Percentiles rank a stretch among this genome's conserved stretches.
phyloP scores from a whole-genome alignment of 2,797 vertebrate genomes.

The Pseudochirops cupreus region DNA sequence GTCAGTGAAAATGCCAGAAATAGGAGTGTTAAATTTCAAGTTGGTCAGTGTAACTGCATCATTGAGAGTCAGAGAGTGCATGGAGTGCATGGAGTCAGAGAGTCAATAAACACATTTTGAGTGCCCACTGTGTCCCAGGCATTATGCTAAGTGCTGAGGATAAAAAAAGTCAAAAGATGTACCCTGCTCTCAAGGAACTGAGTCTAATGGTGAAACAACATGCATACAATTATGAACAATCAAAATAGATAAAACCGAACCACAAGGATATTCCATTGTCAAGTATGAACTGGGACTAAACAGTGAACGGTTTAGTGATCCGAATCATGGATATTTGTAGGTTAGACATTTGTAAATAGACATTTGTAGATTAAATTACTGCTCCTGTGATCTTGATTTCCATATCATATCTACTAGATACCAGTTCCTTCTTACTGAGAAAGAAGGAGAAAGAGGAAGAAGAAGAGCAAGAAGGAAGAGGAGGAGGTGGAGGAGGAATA shows the following conservation, averaged over 20 bases:
- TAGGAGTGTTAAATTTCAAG: neutral
- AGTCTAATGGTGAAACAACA: neutral
- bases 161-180: neutral
- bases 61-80: neutral
- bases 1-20: neutral
- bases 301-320: neutral
- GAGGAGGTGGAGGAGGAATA: too few relatives aligned
- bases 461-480: fast-evolving
- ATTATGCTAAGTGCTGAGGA: neutral
- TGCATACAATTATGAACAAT: neutral
- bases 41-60: neutral
- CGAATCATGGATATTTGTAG: neutral
- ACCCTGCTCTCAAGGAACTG: neutral
- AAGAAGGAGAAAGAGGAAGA: neutral
- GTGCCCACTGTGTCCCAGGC: neutral
- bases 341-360: neutral
- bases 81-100: neutral
- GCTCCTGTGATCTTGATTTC: neutral
- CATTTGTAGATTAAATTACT: neutral
- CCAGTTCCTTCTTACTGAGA: neutral
- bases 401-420: neutral
- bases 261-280: neutral
- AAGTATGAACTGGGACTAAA: neutral
- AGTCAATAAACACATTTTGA: neutral
- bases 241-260: neutral